Percentiles rank a stretch among this genome's conserved stretches.
phyloP scores from a whole-genome alignment of 2,797 vertebrate genomes.

The Tangara arthus region DNA sequence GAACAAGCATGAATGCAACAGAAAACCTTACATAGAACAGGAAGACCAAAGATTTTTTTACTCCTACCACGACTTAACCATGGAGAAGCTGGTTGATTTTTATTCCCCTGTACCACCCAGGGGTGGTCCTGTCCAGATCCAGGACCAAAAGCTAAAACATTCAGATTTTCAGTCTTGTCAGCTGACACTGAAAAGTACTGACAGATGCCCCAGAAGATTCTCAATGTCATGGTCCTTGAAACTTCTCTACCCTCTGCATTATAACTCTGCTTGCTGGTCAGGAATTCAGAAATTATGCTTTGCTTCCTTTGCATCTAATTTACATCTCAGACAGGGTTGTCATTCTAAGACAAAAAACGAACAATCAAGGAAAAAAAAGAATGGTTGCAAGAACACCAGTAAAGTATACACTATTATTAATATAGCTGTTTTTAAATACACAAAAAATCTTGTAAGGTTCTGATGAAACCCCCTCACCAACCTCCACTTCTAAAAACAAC shows the following conservation, averaged over 20 bases:
- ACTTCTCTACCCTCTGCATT: background rate
- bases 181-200: background rate
- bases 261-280: background rate
- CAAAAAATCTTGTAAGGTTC: background rate
- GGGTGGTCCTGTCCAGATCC: background rate
- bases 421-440: background rate
- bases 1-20: background rate
- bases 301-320: constrained; percentile 24
- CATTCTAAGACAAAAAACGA: background rate
- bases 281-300: constrained; percentile 32
- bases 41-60: background rate
- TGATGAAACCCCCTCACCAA: background rate
- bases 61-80: background rate
- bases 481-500: background rate
- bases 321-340: constrained; percentile 19
- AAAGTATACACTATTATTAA: background rate
- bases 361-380: background rate
- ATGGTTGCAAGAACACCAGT: background rate
- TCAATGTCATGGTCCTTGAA: background rate
- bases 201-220: background rate
- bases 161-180: background rate
- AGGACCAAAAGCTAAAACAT: background rate
- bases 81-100: background rate
- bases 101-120: background rate
- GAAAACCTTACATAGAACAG: background rate